These are phyloP conservation scores for Acanthis flammea DNA, from an alignment of 2,797 vertebrate genomes.

Conservation along the genomic window DNA sequence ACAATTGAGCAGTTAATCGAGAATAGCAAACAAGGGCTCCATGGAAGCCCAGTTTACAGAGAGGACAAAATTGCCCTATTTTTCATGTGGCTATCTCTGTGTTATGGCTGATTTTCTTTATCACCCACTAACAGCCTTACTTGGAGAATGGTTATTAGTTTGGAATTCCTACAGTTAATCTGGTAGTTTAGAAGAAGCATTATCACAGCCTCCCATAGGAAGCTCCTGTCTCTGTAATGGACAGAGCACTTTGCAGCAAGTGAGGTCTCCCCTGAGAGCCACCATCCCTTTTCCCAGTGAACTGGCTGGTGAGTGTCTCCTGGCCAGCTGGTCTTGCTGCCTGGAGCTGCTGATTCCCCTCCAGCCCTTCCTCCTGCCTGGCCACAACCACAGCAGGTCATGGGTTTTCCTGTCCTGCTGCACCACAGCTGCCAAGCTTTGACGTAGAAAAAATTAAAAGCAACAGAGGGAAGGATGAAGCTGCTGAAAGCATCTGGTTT, in stretches of 20 bases:
- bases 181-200: constrained; percentile 30
- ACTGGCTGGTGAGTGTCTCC: neutral
- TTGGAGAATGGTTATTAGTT: constrained; percentile 51
- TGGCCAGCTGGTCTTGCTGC: neutral
- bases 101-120: constrained; percentile 61
- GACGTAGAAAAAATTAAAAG: neutral
- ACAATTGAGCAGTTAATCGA: constrained; percentile 67
- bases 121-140: constrained; percentile 24
- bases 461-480: neutral
- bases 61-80: constrained; percentile 66
- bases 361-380: neutral
- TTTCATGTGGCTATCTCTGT: constrained; percentile 60
- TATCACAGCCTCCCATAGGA: neutral
- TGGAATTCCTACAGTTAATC: constrained; percentile 45
- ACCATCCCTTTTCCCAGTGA: neutral
- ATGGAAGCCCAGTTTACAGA: constrained; percentile 49
- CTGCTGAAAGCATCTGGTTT: neutral
- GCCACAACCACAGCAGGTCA: neutral
- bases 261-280: neutral
- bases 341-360: neutral
- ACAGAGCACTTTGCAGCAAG: neutral
- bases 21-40: constrained; percentile 58
- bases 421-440: neutral
- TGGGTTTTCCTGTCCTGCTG: neutral
- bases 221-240: neutral